A percentile compares a stretch with the other conserved stretches of the same genome.
These are phyloP conservation scores for Drosophila neocordata DNA, from an alignment of 1,140 invertebrate genomes.

Conservation along the genomic window DNA sequence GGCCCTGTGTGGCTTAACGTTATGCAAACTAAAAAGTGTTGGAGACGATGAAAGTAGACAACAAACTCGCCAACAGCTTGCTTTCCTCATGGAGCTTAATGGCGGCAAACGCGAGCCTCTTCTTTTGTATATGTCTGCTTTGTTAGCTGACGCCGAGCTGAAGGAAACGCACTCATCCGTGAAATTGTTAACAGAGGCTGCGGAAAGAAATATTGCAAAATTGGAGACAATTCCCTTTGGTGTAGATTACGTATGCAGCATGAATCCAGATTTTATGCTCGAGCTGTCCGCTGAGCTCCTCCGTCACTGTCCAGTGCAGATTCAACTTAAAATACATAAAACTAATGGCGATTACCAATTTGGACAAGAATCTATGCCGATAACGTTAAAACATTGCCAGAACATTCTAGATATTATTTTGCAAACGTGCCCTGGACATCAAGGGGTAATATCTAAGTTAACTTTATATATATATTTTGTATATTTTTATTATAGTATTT, in stretches of 20 bases:
- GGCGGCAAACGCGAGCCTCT: slow-evolving; percentile 85
- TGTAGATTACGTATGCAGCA: slow-evolving; percentile 87
- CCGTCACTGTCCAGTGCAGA: slow-evolving; percentile 87
- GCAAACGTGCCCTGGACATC: slow-evolving; percentile 91
- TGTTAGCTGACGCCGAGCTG: slow-evolving; percentile 83
- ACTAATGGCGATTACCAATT: slow-evolving; percentile 18
- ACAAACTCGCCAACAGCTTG: slow-evolving; percentile 92
- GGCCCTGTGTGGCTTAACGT: slow-evolving; percentile 91
- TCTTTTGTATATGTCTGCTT: slow-evolving; percentile 88
- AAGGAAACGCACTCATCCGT: slow-evolving; percentile 85
- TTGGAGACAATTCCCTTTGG: slow-evolving; percentile 88
- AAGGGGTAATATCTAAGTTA: slow-evolving; percentile 27
- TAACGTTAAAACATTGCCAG: slow-evolving; percentile 84
- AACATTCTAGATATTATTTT: slow-evolving; percentile 89
- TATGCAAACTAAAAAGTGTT: slow-evolving; percentile 87
- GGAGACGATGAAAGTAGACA: slow-evolving; percentile 84
- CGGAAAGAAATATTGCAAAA: slow-evolving; percentile 87
- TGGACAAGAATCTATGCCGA: slow-evolving; percentile 81
- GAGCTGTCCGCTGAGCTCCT: slow-evolving; percentile 91
- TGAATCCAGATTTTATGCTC: slow-evolving; percentile 94
- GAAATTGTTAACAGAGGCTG: slow-evolving; percentile 88
- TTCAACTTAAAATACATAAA: slow-evolving; percentile 83
- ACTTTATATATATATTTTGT: neutral
- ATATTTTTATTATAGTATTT: neutral
- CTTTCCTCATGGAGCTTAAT: slow-evolving; percentile 93